phyloP scores from a whole-genome alignment of 2,888 invertebrate species.

The Idaea dimidiata region DNA sequence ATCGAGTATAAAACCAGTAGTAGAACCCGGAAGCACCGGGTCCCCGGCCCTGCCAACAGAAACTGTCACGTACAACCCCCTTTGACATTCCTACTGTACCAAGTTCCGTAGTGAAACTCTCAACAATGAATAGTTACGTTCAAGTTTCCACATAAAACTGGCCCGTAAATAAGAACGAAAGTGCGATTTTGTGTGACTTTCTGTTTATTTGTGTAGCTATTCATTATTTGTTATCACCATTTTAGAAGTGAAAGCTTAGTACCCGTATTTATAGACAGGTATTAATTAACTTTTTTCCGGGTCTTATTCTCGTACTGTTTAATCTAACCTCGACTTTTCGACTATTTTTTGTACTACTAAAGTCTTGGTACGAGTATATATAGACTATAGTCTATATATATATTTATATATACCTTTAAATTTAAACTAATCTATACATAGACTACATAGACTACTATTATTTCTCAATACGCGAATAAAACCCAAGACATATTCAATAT shows the following conservation, averaged over 20 bases:
- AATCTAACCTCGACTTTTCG: no score
- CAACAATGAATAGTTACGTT: background rate
- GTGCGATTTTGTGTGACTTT: background rate
- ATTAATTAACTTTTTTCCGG: no score
- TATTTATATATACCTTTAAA: no score
- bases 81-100: background rate
- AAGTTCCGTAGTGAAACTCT: background rate
- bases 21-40: conserved; percentile 1
- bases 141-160: background rate
- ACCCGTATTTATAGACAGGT: background rate
- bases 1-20: background rate
- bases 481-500: no score
- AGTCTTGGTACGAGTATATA: no score
- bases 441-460: no score
- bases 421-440: no score
- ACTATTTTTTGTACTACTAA: no score
- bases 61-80: conserved; percentile 1
- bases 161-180: background rate
- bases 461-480: no score
- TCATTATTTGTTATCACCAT: background rate
- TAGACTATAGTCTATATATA: no score
- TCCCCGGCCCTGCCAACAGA: background rate
- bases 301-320: no score
- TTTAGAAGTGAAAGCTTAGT: no score
- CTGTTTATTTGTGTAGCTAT: background rate